Percentiles rank a stretch among this genome's conserved stretches.
phyloP scores from a whole-genome alignment of 2,113 vertebrate genomes.

The Malaclemys terrapin region DNA sequence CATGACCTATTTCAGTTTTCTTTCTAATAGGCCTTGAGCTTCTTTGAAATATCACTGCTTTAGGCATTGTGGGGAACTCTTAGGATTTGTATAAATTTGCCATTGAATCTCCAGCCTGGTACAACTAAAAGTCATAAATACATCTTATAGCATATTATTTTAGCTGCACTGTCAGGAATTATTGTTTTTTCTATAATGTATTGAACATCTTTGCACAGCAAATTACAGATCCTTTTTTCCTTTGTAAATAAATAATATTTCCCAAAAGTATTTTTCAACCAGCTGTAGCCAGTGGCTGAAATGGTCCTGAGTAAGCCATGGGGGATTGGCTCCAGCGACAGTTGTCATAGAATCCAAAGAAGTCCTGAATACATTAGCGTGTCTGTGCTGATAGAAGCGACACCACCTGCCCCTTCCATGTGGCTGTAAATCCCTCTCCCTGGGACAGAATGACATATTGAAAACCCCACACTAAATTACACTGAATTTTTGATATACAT shows the following conservation, averaged over 20 bases:
- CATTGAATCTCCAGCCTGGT: background rate
- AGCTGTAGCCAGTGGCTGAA: background rate
- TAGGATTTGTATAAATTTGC: background rate
- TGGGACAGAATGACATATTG: background rate
- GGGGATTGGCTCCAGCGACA: background rate
- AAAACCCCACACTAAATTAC: background rate
- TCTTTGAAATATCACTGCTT: conserved; percentile 18
- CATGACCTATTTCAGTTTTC: conserved; percentile 29
- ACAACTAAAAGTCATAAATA: background rate
- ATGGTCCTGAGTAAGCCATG: background rate
- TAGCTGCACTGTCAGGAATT: background rate
- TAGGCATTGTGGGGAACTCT: background rate
- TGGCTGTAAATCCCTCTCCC: background rate
- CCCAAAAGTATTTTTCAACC: background rate
- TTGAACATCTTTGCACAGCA: background rate
- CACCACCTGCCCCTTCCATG: background rate
- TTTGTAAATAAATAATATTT: background rate
- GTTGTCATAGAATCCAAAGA: background rate
- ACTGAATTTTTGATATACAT: background rate
- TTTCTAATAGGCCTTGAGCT: background rate
- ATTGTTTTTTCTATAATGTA: background rate
- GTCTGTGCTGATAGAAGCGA: background rate
- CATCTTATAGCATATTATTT: background rate
- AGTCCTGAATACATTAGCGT: background rate
- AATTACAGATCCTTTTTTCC: background rate